Evolutionary conservation across 1,140 invertebrate genomes (phyloP), one percentile per base, ranked within the genome.

Genomic region (Gryllus bimaculatus): DNA sequence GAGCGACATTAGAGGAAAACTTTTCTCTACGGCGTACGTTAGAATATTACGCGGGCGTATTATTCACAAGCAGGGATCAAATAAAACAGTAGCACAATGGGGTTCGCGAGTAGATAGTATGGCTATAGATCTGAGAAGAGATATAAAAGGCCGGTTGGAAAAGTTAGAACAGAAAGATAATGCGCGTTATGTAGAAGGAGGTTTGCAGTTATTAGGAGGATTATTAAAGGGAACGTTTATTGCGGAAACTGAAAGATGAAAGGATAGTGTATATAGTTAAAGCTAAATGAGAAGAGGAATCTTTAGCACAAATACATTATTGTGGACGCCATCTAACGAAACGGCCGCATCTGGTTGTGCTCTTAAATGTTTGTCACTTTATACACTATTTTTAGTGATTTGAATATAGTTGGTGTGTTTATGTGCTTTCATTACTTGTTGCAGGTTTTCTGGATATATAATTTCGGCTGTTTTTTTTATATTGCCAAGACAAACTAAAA

Each of bases 1-100:
- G n/a, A 47, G 75, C 75, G 13, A 75, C 7, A 39, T 75, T 75
- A 75, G 75, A 75, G n/a, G 75, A 75, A 20, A 75, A 75, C n/a
- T 75, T 39, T 6, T 75, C 75, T 13, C 3, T 26, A 13, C 75
- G 75, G 8, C 21, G 75, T 12, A 75, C 75, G 21, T 10, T 75
- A 26, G 75, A 75, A 39, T 75, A 75, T 20, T 47, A 75, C n/a
- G 75, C 47, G 10, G 21, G 75, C n/a, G n/a, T 26, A 10, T n/a
- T 75, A 10, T 75, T 75, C n/a, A 75, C 21, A 39, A 47, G n/a
- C 75, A 75, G n/a, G 47, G 47, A 75, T 15, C 20, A 10, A 39
- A 13, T 21, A 7, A 75, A 20, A 39, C 74, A 13, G 10, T 76
- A 7, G 75, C 75, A 10, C 75, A 76, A 47, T 76, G 75, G 75